Evolutionary conservation across 2,113 vertebrate genomes (phyloP).

Genomic region (Leptobrachium ailaonicum): DNA sequence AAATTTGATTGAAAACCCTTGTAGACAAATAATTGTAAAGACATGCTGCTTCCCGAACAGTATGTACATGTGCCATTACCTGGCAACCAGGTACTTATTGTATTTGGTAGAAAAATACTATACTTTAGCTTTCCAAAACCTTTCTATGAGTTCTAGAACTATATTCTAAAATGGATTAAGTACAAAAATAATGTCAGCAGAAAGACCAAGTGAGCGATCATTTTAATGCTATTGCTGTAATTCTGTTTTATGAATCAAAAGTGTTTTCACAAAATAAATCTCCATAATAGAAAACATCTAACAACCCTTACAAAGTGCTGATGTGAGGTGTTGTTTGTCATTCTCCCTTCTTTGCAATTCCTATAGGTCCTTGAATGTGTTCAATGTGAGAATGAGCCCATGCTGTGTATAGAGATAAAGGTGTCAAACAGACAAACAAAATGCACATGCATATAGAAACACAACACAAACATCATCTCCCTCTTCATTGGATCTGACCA

Average conservation of each 20-base stretch:
- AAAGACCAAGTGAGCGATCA: not conserved
- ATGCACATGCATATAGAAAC: too few relatives aligned
- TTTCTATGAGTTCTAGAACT: not conserved
- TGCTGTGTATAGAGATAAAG: too few relatives aligned
- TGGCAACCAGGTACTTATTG: constrained; percentile 3
- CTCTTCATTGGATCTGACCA: too few relatives aligned
- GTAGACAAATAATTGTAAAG: constrained; percentile 11
- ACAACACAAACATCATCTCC: too few relatives aligned
- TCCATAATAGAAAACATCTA: too few relatives aligned
- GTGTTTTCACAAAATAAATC: not conserved
- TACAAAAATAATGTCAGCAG: not conserved
- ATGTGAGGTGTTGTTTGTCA: too few relatives aligned
- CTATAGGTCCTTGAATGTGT: too few relatives aligned
- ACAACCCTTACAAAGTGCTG: too few relatives aligned
- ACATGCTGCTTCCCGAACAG: constrained; percentile 26
- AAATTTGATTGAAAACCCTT: constrained; percentile 37
- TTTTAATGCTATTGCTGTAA: not conserved
- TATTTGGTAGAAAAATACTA: constrained; percentile 16
- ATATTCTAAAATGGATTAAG: not conserved
- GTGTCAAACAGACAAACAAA: too few relatives aligned
- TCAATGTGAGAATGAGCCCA: too few relatives aligned
- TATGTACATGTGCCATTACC: constrained; percentile 31
- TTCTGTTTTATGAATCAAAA: not conserved
- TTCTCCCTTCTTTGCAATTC: too few relatives aligned
- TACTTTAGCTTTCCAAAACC: constrained; percentile 26